A percentile compares a stretch with the other conserved stretches of the same genome.
Conservation (phyloP, 2,797 vertebrate genomes). For the Craterocephalus amniculus region DNA sequence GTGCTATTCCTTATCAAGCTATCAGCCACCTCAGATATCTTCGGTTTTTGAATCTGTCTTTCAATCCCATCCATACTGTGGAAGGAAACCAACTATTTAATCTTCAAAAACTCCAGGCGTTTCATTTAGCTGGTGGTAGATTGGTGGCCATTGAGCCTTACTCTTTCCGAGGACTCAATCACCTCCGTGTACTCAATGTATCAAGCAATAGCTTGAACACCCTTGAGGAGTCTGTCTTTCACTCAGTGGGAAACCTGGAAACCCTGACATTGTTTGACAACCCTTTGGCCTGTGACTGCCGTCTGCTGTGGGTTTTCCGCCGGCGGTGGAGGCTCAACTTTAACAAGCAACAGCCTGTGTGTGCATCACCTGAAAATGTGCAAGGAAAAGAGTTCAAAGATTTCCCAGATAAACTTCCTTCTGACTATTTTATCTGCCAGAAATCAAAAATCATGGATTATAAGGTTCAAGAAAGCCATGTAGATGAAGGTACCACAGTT, state of each 20-base stretch:
- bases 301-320: slow-evolving; percentile 97
- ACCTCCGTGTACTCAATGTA: slow-evolving; percentile 94
- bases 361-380: slow-evolving; percentile 89
- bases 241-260: slow-evolving; percentile 97
- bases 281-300: slow-evolving; percentile 96
- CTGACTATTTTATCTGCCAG: slow-evolving; percentile 93
- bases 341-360: slow-evolving; percentile 93
- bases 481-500: slow-evolving; percentile 96
- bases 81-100: slow-evolving; percentile 95
- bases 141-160: slow-evolving; percentile 93
- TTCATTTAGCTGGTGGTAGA: slow-evolving; percentile 94
- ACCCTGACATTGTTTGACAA: slow-evolving; percentile 94
- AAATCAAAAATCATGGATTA: slow-evolving; percentile 93
- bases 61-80: slow-evolving; percentile 92
- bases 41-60: slow-evolving; percentile 95
- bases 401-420: slow-evolving; percentile 91
- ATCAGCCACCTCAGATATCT: slow-evolving; percentile 96
- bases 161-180: slow-evolving; percentile 95
- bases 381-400: slow-evolving; percentile 98
- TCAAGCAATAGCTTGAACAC: slow-evolving; percentile 93
- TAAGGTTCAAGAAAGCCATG: slow-evolving; percentile 91
- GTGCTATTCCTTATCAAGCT: slow-evolving; percentile 91
- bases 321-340: slow-evolving; percentile 98
- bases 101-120: slow-evolving; percentile 94
- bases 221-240: slow-evolving; percentile 95